Conservation (phyloP, 2,797 vertebrate genomes). For the Poecilia gillii region DNA sequence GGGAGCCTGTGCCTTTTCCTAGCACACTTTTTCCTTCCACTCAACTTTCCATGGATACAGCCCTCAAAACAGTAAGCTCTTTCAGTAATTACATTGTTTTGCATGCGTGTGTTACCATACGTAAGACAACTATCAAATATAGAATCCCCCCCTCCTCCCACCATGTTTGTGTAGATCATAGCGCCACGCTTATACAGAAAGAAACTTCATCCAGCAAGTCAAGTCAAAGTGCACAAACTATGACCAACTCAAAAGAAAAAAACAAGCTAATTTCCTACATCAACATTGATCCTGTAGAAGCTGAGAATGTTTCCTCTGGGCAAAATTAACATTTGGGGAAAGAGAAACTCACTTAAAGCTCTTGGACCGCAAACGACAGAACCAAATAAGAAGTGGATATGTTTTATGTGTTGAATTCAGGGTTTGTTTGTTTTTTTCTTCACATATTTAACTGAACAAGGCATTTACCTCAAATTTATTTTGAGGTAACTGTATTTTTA, state of each 20-base stretch:
- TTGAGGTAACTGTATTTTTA: not conserved
- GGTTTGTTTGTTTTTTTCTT: too few species aligned
- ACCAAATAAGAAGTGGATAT: not conserved
- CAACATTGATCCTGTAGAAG: not conserved
- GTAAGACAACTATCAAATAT: not conserved
- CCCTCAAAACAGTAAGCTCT: not conserved
- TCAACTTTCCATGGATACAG: not conserved
- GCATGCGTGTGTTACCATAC: not conserved
- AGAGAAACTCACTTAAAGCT: not conserved
- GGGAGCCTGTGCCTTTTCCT: not conserved
- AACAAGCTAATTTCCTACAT: not conserved
- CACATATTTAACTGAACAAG: not conserved
- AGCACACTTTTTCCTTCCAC: not conserved
- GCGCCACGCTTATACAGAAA: too few species aligned
- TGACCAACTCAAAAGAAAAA: too few species aligned
- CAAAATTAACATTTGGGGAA: conserved; percentile 3
- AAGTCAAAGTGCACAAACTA: too few species aligned
- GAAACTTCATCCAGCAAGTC: too few species aligned
- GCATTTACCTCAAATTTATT: not conserved
- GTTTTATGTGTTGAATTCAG: not conserved
- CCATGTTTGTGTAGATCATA: not conserved
- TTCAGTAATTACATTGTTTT: not conserved
- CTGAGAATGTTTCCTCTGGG: not conserved
- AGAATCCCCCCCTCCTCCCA: not conserved
- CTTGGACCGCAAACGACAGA: not conserved